Percentiles rank a stretch among this genome's conserved stretches.
These are phyloP conservation scores for Stomatorhinus ivindoensis DNA, from an alignment of 2,113 vertebrate genomes.

Conservation along the genomic window DNA sequence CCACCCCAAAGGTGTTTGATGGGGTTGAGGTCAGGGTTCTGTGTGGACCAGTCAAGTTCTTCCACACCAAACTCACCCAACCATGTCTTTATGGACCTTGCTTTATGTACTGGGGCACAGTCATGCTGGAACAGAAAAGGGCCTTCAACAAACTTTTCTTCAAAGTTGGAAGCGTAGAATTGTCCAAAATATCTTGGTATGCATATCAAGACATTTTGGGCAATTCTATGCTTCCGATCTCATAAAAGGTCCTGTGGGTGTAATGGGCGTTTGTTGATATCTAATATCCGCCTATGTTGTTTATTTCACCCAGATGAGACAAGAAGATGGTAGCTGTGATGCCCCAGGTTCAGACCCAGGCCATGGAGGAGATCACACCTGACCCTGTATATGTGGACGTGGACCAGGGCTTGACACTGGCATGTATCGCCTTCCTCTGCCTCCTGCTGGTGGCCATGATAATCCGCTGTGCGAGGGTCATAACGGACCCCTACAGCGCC, in stretches of 20 bases:
- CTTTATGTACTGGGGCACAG: too few relatives aligned
- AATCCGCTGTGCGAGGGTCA: constrained; percentile 88
- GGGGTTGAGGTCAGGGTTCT: too few relatives aligned
- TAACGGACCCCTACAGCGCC: constrained; percentile 93
- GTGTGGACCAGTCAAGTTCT: too few relatives aligned
- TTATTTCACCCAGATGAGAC: constrained; percentile 42
- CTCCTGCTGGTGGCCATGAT: constrained; percentile 90
- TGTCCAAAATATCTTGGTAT: background rate
- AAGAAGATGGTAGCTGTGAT: constrained; percentile 64
- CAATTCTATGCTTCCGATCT: background rate
- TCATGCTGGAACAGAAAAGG: too few relatives aligned
- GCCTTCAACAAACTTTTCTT: too few relatives aligned
- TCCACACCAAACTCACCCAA: too few relatives aligned
- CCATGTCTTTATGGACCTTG: too few relatives aligned
- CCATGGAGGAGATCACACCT: constrained; percentile 79
- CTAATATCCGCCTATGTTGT: background rate
- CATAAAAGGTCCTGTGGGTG: background rate
- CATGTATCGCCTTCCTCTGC: constrained; percentile 84
- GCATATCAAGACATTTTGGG: too few relatives aligned
- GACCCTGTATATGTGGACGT: constrained; percentile 78
- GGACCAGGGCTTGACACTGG: constrained; percentile 86
- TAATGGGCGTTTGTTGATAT: background rate
- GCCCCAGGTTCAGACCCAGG: constrained; percentile 38
- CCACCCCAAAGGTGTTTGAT: too few relatives aligned
- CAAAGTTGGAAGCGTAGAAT: too few relatives aligned